These are phyloP conservation scores for Bombycilla garrulus DNA, from an alignment of 2,113 vertebrate genomes.

Conservation along the genomic window DNA sequence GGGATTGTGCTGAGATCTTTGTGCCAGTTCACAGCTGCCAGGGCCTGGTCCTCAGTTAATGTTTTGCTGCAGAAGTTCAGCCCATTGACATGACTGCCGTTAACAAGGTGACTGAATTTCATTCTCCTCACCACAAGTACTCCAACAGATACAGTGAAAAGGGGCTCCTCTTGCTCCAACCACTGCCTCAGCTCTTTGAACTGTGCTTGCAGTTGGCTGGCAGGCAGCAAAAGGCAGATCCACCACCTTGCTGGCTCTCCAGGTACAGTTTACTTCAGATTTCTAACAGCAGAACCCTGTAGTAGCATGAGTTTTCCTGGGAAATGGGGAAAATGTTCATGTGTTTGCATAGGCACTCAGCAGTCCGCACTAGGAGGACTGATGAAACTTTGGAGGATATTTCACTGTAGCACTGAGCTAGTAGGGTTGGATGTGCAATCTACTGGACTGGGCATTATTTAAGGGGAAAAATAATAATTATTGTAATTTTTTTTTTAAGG, in stretches of 20 bases:
- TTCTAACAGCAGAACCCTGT: neutral
- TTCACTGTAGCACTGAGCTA: neutral
- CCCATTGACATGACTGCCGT: neutral
- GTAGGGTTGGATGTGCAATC: neutral
- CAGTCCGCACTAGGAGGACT: fast-evolving
- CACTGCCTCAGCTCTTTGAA: neutral
- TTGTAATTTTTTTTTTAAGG: neutral
- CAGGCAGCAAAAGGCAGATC: neutral
- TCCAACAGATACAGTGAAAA: neutral
- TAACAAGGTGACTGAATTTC: neutral
- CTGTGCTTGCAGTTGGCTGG: neutral
- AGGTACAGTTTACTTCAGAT: neutral
- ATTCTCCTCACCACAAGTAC: neutral
- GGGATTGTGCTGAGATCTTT: neutral
- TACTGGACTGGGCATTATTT: neutral
- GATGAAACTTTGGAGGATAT: neutral
- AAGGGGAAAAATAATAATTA: neutral
- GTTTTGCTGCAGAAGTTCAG: neutral
- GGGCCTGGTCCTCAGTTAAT: neutral
- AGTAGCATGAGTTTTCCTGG: neutral
- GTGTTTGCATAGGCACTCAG: neutral
- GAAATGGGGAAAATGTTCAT: neutral
- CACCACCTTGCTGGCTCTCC: neutral
- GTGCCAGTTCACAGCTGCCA: neutral
- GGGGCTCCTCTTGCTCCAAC: neutral